Conservation (phyloP, 2,113 vertebrate species). For the Phalacrocorax brasilianus region DNA sequence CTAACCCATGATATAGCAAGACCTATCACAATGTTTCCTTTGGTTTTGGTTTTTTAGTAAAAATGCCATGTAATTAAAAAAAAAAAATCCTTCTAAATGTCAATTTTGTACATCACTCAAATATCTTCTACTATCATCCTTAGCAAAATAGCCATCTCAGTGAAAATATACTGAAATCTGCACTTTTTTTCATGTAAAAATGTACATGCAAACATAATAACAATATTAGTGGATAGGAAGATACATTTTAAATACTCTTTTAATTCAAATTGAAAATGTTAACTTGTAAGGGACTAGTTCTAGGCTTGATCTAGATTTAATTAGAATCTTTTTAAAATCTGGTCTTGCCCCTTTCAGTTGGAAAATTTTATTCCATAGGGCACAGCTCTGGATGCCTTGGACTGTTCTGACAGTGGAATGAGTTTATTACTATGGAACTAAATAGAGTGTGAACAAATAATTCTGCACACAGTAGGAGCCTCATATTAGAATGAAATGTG, state of each 20-base stretch:
- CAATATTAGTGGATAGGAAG: background rate
- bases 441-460: constrained; percentile 22
- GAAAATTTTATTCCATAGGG: background rate
- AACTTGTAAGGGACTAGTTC: background rate
- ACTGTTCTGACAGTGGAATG: background rate
- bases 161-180: background rate
- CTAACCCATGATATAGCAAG: background rate
- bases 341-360: background rate
- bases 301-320: background rate
- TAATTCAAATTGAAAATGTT: background rate
- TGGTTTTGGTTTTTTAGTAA: background rate
- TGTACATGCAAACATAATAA: background rate
- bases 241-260: background rate
- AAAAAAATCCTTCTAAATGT: background rate
- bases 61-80: background rate
- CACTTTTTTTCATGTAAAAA: background rate
- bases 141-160: background rate
- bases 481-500: background rate
- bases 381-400: background rate
- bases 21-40: background rate
- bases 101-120: background rate
- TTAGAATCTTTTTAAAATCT: background rate
- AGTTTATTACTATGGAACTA: background rate
- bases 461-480: background rate
- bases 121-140: background rate